Evolutionary conservation across 2,888 invertebrate species (phyloP), one percentile per base, ranked within the genome.

Genomic region (Drosophila setosimentum): DNA sequence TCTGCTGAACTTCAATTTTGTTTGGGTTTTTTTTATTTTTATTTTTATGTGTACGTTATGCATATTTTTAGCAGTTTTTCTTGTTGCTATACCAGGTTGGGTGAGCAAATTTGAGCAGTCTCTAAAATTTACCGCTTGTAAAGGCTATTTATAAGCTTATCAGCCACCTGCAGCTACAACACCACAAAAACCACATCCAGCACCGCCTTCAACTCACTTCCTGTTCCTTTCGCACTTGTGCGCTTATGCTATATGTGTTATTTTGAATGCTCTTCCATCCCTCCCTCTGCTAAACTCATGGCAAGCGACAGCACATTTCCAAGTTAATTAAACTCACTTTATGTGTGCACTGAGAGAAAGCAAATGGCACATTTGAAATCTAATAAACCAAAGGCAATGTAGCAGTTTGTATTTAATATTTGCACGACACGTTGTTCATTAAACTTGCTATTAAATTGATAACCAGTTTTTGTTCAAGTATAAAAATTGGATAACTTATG

Each of bases 51-150:
- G 30, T 18, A 21, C 35, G 40, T 21, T 57, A 49, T 70, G 35
- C 59, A 82, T 82, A 85, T 75, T 85, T 84, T 82, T 67, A 82
- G 55, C 65, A 54, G 40, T 49, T 60, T 71, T 71, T 79, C 27
- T 51, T 32, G 40, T 50, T 59, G 70, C 33, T 10, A 33, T 40
- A 58, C 49, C 48, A 57, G 40, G 58, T 40, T 68, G 35, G 27
- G 18, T 57, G 27, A 48, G 37, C 13, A 21, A 42, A 30, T 42
- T 55, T 42, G 54, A 16, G 33, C 35, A 32, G 24, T 16, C 42
- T 3, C 45, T 0, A 18, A 21, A 50, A 45, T 33, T 73, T 45
- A 42, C 45, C 53, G 65, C 27, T 35, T 21, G 13, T 59, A 35
- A 27, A 54, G 54, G 61, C 40, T 54, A 50, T 68, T 53, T 69